Evolutionary conservation across 2,797 vertebrate genomes (phyloP).

Genomic region (Sebastes hopkinsi): DNA sequence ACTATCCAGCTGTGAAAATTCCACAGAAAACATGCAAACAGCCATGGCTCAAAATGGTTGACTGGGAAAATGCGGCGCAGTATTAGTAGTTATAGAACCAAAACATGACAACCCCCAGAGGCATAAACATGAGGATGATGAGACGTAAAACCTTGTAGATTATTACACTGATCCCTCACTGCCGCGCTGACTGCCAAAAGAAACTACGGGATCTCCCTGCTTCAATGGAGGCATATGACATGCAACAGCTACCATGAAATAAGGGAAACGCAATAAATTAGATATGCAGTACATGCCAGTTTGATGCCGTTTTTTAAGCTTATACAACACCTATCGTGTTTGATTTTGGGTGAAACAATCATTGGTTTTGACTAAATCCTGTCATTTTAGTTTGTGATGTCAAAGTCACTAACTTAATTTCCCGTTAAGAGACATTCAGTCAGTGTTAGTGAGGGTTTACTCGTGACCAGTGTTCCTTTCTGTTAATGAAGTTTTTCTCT

Average conservation of each 20-base stretch:
- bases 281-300: background rate
- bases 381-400: background rate
- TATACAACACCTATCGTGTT: background rate
- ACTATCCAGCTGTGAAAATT: constrained; percentile 67
- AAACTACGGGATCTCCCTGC: background rate
- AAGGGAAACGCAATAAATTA: background rate
- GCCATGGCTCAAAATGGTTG: constrained; percentile 19
- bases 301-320: background rate
- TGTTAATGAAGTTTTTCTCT: background rate
- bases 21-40: constrained; percentile 60
- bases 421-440: background rate
- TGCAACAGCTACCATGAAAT: background rate
- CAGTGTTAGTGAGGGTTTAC: background rate
- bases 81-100: constrained; percentile 32
- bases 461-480: background rate
- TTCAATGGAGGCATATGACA: constrained; percentile 5
- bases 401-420: background rate
- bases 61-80: constrained; percentile 28
- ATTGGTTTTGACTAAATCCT: background rate
- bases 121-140: constrained; percentile 32
- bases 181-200: constrained; percentile 7
- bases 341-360: background rate
- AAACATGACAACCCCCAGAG: constrained; percentile 21
- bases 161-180: constrained; percentile 51
- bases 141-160: constrained; percentile 44